Base-by-base conservation (phyloP, 35 echinoderm and acorn worm genomes). In the Ophiothrix spiculata region DNA sequence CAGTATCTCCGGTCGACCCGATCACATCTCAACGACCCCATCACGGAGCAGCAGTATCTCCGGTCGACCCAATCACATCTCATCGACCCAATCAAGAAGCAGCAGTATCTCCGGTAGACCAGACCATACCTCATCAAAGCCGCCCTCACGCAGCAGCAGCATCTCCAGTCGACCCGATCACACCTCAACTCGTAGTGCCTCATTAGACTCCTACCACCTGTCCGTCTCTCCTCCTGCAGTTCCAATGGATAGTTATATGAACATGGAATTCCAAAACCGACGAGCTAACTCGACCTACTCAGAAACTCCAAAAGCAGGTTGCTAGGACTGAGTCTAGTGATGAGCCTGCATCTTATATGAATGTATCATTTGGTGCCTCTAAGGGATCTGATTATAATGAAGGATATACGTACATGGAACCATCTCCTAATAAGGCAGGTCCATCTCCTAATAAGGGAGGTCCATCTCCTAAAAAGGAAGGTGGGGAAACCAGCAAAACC, bases 181-280 rank as follows among this genome's bases (percentile, higher is more conserved):
- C 25, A 6, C 42, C 42, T 15, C 10, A 2, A 6, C 25, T 15
- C 60, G 60, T 2, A 69, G 60, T 69, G 60, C 60, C 60, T 69
- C 60, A 69, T 28, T 69, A 28, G 60, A 69, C 60, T 10, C 60
- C 60, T n/a, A 69, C 29, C 60, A 25, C 60, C 8, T 2, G 2
- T 15, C 1, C 6, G 17, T 28, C 4, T 28, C 60, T 64, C 69
- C 81, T 6, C 86, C 64, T 15, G 87, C 86, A 60, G 79, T 82
- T 0, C 40, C 86, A 28, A 36, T 77, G 8, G 93, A 94, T 63
- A 91, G 88, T 0, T 94, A 94, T 35, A 80, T 84, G 31, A 90
- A 90, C 39, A 90, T 95, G 56, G 93, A 91, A 56, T 95, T 95
- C 76, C 75, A 90, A 32, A 33, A 64, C 2, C 76, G 76, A 56